Evolutionary conservation across 2,888 invertebrate species (phyloP).

Genomic region (Machimus rusticus): DNA sequence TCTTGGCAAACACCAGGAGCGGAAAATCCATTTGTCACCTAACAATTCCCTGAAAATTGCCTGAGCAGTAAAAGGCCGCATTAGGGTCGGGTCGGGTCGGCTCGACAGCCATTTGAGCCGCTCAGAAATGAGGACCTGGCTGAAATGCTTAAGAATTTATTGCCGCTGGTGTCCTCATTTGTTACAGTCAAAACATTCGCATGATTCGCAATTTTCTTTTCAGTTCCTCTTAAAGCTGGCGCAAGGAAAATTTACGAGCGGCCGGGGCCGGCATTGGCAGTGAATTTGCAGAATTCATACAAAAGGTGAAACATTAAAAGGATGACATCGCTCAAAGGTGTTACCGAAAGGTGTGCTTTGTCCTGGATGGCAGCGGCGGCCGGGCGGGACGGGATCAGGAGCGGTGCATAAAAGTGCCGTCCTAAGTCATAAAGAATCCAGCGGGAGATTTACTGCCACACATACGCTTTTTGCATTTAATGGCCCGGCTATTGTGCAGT

Average conservation of each 20-base stretch:
- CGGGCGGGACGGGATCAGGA: not conserved
- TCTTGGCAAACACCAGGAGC: not conserved
- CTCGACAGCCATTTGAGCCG: not conserved
- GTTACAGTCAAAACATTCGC: constrained; percentile 30
- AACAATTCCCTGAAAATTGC: constrained; percentile 19
- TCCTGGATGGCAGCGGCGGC: not conserved
- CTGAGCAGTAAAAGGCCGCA: not conserved
- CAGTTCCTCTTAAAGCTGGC: not conserved
- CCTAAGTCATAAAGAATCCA: constrained; percentile 13
- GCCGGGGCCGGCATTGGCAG: constrained; percentile 3
- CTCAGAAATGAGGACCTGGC: not conserved
- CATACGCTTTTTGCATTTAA: constrained; percentile 39
- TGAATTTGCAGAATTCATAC: constrained; percentile 33
- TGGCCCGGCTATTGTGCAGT: constrained; percentile 22
- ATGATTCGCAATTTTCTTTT: constrained; percentile 30
- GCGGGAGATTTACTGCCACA: constrained; percentile 30
- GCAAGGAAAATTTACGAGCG: constrained; percentile 17
- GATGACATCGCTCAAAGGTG: constrained; percentile 38
- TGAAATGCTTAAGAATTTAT: constrained; percentile 25
- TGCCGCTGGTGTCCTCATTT: constrained; percentile 13
- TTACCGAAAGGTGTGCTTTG: constrained; percentile 32
- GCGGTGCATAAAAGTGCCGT: constrained; percentile 11
- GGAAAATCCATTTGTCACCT: constrained; percentile 32
- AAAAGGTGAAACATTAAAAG: constrained; percentile 37
- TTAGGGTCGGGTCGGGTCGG: not conserved